These are phyloP conservation scores for Hyles lineata DNA, from an alignment of 2,888 invertebrate genomes.

Conservation along the genomic window DNA sequence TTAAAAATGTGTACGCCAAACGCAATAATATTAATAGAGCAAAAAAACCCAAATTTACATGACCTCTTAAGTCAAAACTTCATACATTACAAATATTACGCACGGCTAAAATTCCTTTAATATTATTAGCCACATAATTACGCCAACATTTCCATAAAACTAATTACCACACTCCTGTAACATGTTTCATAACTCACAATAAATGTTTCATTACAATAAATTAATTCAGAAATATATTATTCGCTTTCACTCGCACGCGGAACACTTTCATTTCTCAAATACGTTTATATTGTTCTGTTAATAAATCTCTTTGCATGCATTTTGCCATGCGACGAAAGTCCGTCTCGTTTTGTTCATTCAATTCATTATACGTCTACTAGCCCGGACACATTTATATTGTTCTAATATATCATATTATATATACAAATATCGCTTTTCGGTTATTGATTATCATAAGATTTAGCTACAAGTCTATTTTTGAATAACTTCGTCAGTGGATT, in stretches of 20 bases:
- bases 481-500: no score
- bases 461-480: no score
- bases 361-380: not conserved
- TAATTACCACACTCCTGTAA: not conserved
- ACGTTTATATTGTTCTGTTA: conserved; percentile 37
- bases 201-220: conserved; percentile 25
- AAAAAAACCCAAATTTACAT: not conserved
- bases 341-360: not conserved
- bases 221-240: conserved; percentile 31
- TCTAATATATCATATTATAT: not conserved
- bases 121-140: not conserved
- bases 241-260: conserved; percentile 42
- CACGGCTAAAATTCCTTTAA: not conserved
- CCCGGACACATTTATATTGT: not conserved
- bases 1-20: not conserved
- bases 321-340: conserved; percentile 19
- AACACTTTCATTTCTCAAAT: conserved; percentile 45
- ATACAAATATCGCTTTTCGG: no score
- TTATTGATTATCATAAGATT: no score
- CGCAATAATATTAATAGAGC: not conserved
- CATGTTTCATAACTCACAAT: conserved; percentile 2
- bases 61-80: not conserved
- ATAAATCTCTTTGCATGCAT: conserved; percentile 37
- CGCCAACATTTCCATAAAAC: conserved; percentile 3
- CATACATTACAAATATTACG: not conserved